Evolutionary conservation across 2,888 invertebrate genomes (phyloP).

Genomic region (Drosophila birchii): DNA sequence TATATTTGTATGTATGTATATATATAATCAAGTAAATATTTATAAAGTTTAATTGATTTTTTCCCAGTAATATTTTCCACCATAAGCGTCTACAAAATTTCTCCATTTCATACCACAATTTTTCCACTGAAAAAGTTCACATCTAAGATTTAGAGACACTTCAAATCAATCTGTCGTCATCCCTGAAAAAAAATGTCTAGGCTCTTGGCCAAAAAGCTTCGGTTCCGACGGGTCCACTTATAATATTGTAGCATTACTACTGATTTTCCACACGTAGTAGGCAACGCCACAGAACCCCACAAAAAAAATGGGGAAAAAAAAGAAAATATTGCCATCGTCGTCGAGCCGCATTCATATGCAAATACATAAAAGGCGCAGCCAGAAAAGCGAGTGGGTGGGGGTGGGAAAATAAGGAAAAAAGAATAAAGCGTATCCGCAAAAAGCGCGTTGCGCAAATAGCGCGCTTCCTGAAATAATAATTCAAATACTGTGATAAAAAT

Average conservation of each 20-base stretch:
- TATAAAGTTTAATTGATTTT: neutral
- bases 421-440: slow-evolving; percentile 72
- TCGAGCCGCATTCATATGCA: slow-evolving; percentile 78
- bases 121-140: neutral
- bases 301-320: slow-evolving; percentile 45
- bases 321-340: slow-evolving; percentile 49
- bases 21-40: neutral
- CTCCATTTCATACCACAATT: no score
- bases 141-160: slow-evolving; percentile 23
- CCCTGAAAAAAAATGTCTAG: slow-evolving; percentile 46
- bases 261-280: slow-evolving; percentile 75
- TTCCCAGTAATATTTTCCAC: neutral
- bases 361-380: slow-evolving; percentile 71
- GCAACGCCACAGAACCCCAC: slow-evolving; percentile 49
- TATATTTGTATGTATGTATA: no score
- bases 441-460: slow-evolving; percentile 83
- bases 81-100: neutral
- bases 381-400: slow-evolving; percentile 1
- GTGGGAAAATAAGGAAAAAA: slow-evolving; percentile 20
- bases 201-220: slow-evolving; percentile 17
- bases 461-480: slow-evolving; percentile 84
- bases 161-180: slow-evolving; percentile 38
- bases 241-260: slow-evolving; percentile 79
- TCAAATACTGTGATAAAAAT: slow-evolving; percentile 83
- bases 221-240: slow-evolving; percentile 49